Evolutionary conservation across 1,140 invertebrate species (phyloP).

Genomic region (Drosophila leontia): DNA sequence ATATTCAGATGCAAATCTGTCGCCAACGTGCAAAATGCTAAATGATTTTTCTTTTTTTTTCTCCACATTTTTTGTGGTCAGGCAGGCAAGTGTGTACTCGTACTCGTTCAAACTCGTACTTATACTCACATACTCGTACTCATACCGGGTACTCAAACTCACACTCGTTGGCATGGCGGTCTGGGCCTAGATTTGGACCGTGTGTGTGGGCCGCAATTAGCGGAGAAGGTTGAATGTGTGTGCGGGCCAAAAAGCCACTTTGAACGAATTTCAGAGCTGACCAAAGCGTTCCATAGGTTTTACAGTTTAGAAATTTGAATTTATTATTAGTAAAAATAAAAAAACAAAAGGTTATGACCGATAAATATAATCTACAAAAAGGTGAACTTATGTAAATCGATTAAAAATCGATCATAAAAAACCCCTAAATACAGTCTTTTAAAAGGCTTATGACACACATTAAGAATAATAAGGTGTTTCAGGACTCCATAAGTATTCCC

Average conservation of each 20-base stretch:
- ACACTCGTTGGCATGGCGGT: constrained; percentile 26
- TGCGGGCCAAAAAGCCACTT: constrained; percentile 38
- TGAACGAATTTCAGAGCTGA: constrained; percentile 13
- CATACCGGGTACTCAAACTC: constrained; percentile 18
- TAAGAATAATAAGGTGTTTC: background rate
- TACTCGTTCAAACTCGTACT: constrained; percentile 34
- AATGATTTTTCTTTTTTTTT: constrained; percentile 38
- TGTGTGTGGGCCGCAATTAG: constrained; percentile 58
- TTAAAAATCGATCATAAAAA: background rate
- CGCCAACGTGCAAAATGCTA: constrained; percentile 76
- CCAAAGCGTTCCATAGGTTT: constrained; percentile 1
- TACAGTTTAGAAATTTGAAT: background rate
- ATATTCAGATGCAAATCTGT: constrained; percentile 71
- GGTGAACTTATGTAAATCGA: background rate
- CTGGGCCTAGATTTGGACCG: constrained; percentile 26
- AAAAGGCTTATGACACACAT: background rate
- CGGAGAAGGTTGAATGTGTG: constrained; percentile 62
- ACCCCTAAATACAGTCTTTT: background rate
- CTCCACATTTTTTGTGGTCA: background rate
- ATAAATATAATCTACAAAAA: background rate
- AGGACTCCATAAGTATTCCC: too few species aligned
- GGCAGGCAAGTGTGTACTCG: constrained; percentile 29
- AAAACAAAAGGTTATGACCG: background rate
- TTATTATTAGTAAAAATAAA: background rate
- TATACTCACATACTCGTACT: constrained; percentile 5